Percentiles rank a stretch among this genome's conserved stretches.
Conservation (phyloP, 2,113 vertebrate genomes). For the Uropsilus gracilis region DNA sequence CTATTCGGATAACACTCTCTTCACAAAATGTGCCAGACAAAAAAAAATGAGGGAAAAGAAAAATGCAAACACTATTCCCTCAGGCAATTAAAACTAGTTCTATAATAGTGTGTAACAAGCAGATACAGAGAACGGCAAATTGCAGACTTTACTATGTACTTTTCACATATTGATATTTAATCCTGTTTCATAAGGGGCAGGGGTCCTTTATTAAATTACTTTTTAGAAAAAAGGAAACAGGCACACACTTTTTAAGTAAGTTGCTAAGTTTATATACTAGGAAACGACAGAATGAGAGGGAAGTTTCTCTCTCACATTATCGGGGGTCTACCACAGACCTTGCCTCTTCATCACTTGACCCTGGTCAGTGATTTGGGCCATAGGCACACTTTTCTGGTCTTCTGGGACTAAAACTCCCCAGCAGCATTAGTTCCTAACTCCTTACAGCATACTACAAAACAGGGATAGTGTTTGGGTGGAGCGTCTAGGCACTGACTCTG, state of each 20-base stretch:
- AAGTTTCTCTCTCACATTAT: neutral
- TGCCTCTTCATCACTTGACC: neutral
- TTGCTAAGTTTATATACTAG: neutral
- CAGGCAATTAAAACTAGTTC: neutral
- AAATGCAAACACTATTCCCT: neutral
- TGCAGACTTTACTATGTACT: neutral
- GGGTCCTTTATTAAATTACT: neutral
- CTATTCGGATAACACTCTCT: neutral
- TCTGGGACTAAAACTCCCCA: neutral
- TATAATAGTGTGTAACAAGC: neutral
- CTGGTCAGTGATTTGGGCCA: neutral
- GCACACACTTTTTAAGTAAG: neutral
- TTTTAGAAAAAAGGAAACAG: neutral
- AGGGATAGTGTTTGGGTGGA: neutral
- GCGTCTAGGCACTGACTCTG: neutral
- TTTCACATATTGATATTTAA: neutral
- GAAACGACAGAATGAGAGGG: neutral
- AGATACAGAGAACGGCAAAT: neutral
- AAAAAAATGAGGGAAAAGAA: neutral
- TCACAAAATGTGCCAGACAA: neutral
- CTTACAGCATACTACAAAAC: neutral
- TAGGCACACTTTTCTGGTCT: neutral
- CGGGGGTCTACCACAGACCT: neutral
- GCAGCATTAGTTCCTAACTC: neutral
- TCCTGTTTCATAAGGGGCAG: neutral